Base-by-base conservation (phyloP, 1,140 invertebrate species). In the Magallana gigas region DNA sequence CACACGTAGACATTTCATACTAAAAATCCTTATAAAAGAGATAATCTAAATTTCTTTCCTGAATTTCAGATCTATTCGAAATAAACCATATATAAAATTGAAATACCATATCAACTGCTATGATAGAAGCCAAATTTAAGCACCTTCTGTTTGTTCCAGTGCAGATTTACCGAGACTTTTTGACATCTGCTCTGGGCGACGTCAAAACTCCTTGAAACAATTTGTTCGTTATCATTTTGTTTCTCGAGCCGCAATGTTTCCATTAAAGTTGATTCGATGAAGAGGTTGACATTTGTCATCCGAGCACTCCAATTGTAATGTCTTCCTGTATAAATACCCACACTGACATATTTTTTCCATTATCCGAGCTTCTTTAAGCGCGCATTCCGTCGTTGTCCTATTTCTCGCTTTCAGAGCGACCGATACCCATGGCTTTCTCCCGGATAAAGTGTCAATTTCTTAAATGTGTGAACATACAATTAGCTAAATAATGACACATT, bases 401-500 rank as follows among this genome's bases (percentile, higher is more conserved):
- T 76, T 76, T 11, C 68, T 6, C 36, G 68, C 36, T 23, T 76
- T 76, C 11, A 36, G 11, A 29, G 11, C 68, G 68, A 76, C 36
- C 36, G 68, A 29, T 76, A 76, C 68, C 68, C 36, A 18, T 29
- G 36, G 68, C 68, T 76, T 76, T 76, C 68, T 76, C 23, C 68
- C 68, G 68, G 68, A 76, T 76, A 76, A 76, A 76, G 68, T 76
- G 68, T 76, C 68, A 76, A 76, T 76, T 76, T 76, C 68, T 76
- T 76, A 76, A 76, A 76, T 76, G 29, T 76, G 18, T 76, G 68
- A 76, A 76, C 68, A 76, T 76, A 76, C 23, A 76, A 76, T 76
- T 76, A 76, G 68, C 68, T 76, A 12, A 76, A 76, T 76, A 76
- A 76, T 76, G 68, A 76, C 68, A 76, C 68, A 76, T 76, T 76